These are phyloP conservation scores for Drosophila anomelani DNA, from an alignment of 2,888 invertebrate species.

Conservation along the genomic window DNA sequence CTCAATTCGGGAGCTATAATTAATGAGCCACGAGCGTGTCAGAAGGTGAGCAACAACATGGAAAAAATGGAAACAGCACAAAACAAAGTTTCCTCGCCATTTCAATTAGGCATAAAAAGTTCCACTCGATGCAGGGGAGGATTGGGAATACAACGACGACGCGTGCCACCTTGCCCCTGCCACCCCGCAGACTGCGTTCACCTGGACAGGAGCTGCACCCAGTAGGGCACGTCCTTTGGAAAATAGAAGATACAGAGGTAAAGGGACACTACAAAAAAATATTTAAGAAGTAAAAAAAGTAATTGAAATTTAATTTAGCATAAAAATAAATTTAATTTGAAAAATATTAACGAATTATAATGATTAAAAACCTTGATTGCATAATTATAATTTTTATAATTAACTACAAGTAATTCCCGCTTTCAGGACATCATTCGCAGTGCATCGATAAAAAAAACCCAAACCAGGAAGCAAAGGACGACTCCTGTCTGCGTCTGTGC, in stretches of 20 bases:
- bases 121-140: slow-evolving; percentile 57
- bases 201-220: slow-evolving; percentile 66
- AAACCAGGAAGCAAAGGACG: slow-evolving; percentile 43
- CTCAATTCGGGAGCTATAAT: slow-evolving; percentile 69
- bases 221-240: slow-evolving; percentile 74
- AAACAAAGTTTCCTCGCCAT: slow-evolving; percentile 63
- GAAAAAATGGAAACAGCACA: slow-evolving; percentile 24
- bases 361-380: too few relatives aligned
- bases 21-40: slow-evolving; percentile 75
- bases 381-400: too few relatives aligned
- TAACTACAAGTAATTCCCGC: too few relatives aligned
- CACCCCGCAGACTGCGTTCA: neutral
- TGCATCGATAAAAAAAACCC: slow-evolving; percentile 26
- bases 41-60: slow-evolving; percentile 62
- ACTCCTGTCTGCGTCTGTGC: slow-evolving; percentile 29
- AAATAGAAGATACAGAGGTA: slow-evolving; percentile 35
- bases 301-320: neutral
- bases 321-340: neutral
- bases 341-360: too few relatives aligned
- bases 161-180: slow-evolving; percentile 47
- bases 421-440: neutral
- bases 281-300: too few relatives aligned
- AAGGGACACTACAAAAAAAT: slow-evolving; percentile 9
- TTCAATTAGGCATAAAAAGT: slow-evolving; percentile 76
- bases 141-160: slow-evolving; percentile 64